Conservation (phyloP, 1,140 invertebrate species). For the Zelostemma sp. region DNA sequence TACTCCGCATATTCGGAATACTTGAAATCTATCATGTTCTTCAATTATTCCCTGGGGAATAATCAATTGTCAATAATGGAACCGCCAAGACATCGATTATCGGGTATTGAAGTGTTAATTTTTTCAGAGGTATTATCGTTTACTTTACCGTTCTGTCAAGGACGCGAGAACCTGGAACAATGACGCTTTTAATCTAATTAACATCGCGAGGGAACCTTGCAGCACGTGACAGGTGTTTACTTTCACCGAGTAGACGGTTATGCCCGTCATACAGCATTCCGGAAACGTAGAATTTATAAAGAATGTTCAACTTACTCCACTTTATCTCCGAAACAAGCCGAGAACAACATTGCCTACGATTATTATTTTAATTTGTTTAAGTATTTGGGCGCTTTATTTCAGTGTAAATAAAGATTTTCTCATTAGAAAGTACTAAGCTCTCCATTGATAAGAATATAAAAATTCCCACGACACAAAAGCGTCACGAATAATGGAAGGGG, state of each 20-base stretch:
- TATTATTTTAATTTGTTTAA: no score
- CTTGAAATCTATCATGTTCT: no score
- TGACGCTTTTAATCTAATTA: neutral
- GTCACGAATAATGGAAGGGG: neutral
- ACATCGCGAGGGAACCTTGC: constrained; percentile 9
- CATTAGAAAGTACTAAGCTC: neutral
- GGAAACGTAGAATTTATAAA: constrained; percentile 8
- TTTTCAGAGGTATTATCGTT: no score
- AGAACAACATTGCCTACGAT: no score
- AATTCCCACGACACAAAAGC: neutral
- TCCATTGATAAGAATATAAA: neutral
- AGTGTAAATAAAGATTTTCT: no score
- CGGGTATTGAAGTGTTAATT: no score
- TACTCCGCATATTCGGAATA: no score
- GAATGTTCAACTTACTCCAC: neutral
- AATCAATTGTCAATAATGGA: no score
- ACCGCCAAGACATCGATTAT: no score
- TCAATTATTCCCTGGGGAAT: no score
- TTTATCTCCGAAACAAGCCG: no score
- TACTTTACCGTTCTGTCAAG: neutral
- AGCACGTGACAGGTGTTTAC: constrained; percentile 38
- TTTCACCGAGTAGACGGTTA: constrained; percentile 26
- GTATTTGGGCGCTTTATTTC: no score
- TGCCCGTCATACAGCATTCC: constrained; percentile 10
- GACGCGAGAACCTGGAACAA: neutral